A percentile compares a stretch with the other conserved stretches of the same genome.
These are phyloP conservation scores for Pholis gunnellus DNA, from an alignment of 2,113 vertebrate genomes.

Conservation along the genomic window DNA sequence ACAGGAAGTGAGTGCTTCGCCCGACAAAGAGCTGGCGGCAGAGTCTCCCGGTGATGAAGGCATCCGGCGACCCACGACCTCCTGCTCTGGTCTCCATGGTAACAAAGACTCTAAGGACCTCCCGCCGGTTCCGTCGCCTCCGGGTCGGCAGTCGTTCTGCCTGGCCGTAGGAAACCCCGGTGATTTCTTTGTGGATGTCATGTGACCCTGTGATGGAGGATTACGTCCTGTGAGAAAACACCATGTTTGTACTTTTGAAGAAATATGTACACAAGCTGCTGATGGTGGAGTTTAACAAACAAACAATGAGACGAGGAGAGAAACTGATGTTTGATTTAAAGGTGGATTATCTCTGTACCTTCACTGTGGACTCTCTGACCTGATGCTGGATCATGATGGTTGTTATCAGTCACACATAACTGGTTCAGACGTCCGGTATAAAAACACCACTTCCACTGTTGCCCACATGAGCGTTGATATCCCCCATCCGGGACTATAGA, in stretches of 20 bases:
- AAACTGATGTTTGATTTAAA: not conserved
- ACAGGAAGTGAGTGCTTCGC: constrained; percentile 83
- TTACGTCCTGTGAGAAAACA: not conserved
- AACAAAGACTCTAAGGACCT: constrained; percentile 73
- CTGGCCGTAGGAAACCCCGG: constrained; percentile 97
- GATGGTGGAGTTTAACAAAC: too few species aligned
- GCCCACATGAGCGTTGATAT: too few species aligned
- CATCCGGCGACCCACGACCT: constrained; percentile 77
- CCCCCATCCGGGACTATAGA: too few species aligned
- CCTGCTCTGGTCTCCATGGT: constrained; percentile 84
- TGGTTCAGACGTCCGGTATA: too few species aligned
- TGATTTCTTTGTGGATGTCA: constrained; percentile 97
- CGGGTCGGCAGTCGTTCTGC: constrained; percentile 88
- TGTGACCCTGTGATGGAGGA: constrained; percentile 44
- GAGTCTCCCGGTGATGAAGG: constrained; percentile 78
- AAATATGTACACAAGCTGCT: too few species aligned
- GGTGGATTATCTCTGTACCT: too few species aligned
- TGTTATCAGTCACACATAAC: too few species aligned
- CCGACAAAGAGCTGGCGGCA: not conserved
- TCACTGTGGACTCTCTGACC: too few species aligned
- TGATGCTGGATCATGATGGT: too few species aligned
- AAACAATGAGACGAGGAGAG: too few species aligned
- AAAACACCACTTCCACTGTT: too few species aligned
- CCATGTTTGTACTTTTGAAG: not conserved
- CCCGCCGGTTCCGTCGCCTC: constrained; percentile 70